These are phyloP conservation scores for Paralichthys olivaceus DNA, from an alignment of 2,113 vertebrate genomes.

Conservation along the genomic window DNA sequence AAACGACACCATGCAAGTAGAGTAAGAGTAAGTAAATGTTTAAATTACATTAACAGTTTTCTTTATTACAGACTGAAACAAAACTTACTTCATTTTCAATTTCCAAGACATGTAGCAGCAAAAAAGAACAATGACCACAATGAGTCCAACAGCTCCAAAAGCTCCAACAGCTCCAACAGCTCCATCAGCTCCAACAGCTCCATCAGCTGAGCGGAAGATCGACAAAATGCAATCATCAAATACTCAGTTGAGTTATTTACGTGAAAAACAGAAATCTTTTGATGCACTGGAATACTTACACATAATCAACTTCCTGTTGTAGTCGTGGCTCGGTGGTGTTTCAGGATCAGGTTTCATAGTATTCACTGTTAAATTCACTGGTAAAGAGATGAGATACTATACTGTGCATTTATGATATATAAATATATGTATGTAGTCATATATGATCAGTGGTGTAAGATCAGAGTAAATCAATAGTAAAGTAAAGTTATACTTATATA, in stretches of 20 bases:
- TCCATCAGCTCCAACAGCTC: accelerated
- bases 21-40: not conserved
- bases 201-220: not conserved
- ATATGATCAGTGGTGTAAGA: too few relatives aligned
- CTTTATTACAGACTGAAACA: not conserved
- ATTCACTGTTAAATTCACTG: not conserved
- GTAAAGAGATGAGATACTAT: not conserved
- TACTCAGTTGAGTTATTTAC: not conserved
- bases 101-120: not conserved
- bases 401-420: not conserved
- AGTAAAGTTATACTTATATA: too few relatives aligned
- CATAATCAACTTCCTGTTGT: too few relatives aligned
- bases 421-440: too few relatives aligned
- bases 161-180: accelerated
- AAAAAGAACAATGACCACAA: not conserved
- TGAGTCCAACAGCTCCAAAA: accelerated
- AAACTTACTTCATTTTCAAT: slow-evolving; percentile 28
- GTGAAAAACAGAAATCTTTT: not conserved
- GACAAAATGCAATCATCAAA: slow-evolving; percentile 13
- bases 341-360: not conserved
- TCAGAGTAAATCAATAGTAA: too few relatives aligned
- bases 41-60: not conserved
- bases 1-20: not conserved
- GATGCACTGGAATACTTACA: too few relatives aligned
- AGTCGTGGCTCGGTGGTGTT: too few relatives aligned